These are phyloP conservation scores for Autographa pulchrina DNA, from an alignment of 2,888 invertebrate species.

Conservation along the genomic window DNA sequence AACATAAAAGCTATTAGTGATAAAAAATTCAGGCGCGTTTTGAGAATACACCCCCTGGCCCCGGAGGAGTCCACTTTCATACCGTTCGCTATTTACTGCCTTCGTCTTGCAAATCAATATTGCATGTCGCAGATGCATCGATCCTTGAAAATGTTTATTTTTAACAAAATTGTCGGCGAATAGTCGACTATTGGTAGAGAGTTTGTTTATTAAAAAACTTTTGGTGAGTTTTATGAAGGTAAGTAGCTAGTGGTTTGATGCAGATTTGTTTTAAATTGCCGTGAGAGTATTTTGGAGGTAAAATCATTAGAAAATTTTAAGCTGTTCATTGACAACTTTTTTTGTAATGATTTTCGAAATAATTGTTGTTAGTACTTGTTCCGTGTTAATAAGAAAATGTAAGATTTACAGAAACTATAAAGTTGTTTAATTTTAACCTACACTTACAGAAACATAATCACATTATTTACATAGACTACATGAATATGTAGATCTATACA, in stretches of 20 bases:
- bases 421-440: no score
- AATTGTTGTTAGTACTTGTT: no score
- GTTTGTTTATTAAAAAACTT: constrained; percentile 1
- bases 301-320: no score
- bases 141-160: constrained; percentile 68
- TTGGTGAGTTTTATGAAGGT: neutral
- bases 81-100: constrained; percentile 82
- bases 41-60: constrained; percentile 68
- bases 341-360: no score
- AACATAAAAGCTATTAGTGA: constrained; percentile 16
- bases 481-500: no score
- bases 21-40: constrained; percentile 50
- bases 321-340: no score
- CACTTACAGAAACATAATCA: no score
- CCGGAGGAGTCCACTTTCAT: constrained; percentile 80
- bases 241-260: neutral
- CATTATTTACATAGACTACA: no score
- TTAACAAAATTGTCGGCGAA: constrained; percentile 64
- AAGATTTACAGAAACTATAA: no score
- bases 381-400: no score
- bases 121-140: constrained; percentile 78
- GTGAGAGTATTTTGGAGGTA: no score
- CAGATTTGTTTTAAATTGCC: no score
- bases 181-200: constrained; percentile 16
- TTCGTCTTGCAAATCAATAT: constrained; percentile 83